Conservation (phyloP, 2,888 invertebrate species). For the Pyralis farinalis region DNA sequence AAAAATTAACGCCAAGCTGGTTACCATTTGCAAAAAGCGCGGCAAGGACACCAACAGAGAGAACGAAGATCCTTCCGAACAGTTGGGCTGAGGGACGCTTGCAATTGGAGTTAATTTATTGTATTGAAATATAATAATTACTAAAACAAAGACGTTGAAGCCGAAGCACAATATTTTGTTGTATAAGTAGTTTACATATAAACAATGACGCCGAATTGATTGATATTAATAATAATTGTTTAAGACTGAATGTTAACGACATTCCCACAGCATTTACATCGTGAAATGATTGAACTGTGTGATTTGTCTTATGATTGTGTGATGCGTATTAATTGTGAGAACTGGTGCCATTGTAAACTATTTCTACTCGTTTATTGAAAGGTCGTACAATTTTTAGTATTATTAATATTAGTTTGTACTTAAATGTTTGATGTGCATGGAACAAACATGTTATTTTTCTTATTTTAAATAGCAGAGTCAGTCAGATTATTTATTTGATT, state of each 20-base stretch:
- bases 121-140: too few species aligned
- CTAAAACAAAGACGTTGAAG: too few species aligned
- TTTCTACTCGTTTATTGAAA: background rate
- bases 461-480: too few species aligned
- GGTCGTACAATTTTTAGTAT: conserved; percentile 28
- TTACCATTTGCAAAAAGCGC: conserved; percentile 68
- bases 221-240: too few species aligned
- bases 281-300: conserved; percentile 7
- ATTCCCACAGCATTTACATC: conserved; percentile 52
- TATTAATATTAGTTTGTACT: conserved; percentile 44
- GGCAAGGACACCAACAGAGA: conserved; percentile 55
- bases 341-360: conserved; percentile 17
- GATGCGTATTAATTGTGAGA: conserved; percentile 28
- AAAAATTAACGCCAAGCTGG: conserved; percentile 64
- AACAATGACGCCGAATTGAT: too few species aligned
- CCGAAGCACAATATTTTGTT: too few species aligned
- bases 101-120: too few species aligned
- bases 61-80: conserved; percentile 39
- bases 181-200: too few species aligned
- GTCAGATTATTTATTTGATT: too few species aligned
- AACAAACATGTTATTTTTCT: too few species aligned
- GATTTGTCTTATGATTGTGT: conserved; percentile 12
- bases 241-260: conserved; percentile 43
- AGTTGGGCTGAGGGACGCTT: background rate
- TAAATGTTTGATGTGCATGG: background rate